phyloP scores from a whole-genome alignment of 2,113 vertebrate species.

The Bubo blakistoni region DNA sequence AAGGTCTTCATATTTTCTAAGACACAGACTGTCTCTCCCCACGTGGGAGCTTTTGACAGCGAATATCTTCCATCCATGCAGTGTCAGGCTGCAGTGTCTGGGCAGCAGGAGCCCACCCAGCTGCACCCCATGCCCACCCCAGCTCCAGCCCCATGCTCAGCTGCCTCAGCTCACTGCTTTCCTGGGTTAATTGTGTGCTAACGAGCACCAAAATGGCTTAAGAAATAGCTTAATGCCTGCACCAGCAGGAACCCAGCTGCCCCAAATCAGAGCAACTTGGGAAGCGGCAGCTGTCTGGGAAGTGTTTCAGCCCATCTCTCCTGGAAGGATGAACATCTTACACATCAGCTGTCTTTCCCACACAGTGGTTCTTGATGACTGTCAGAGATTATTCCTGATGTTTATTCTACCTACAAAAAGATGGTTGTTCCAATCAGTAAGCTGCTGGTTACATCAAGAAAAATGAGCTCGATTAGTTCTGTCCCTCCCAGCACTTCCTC shows the following conservation, averaged over 20 bases:
- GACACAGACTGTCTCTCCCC: background rate
- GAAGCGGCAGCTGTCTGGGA: background rate
- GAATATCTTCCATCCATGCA: background rate
- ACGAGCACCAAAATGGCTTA: background rate
- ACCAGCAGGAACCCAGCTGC: background rate
- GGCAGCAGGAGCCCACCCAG: background rate
- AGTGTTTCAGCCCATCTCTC: background rate
- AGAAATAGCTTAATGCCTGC: too few relatives aligned
- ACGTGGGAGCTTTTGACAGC: background rate
- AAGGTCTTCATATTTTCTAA: background rate
- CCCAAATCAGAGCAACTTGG: accelerated
- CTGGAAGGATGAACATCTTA: background rate
- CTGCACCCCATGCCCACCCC: background rate
- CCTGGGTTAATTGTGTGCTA: background rate
- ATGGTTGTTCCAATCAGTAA: background rate
- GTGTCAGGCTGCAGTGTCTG: background rate
- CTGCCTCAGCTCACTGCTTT: background rate
- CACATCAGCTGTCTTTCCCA: background rate
- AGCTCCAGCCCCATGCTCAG: background rate
- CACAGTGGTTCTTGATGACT: accelerated
- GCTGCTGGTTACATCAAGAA: background rate
- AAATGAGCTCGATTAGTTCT: background rate
- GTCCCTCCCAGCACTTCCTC: background rate
- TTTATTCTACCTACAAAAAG: background rate
- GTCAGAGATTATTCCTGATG: background rate